A percentile compares a stretch with the other conserved stretches of the same genome.
phyloP scores from a whole-genome alignment of 1,140 invertebrate species.

The Lasaia peninsularis region DNA sequence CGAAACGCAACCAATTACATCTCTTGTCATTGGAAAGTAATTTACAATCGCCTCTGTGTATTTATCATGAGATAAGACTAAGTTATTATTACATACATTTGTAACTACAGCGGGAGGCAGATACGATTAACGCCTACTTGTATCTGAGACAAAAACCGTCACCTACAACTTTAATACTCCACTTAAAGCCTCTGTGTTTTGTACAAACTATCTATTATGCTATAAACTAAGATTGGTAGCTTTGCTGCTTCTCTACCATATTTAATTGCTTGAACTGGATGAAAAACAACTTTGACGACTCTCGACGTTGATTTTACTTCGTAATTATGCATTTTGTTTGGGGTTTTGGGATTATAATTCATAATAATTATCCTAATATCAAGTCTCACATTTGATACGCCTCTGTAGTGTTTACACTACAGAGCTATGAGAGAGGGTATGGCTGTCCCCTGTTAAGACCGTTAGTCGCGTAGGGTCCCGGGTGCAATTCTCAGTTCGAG shows the following conservation, averaged over 20 bases:
- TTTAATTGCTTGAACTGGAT: background rate
- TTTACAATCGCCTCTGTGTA: slow-evolving; percentile 57
- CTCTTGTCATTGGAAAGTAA: slow-evolving; percentile 57
- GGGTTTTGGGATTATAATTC: too few species aligned
- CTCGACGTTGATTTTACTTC: background rate
- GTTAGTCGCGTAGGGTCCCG: too few species aligned
- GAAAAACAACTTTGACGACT: background rate
- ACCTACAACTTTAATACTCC: slow-evolving; percentile 15
- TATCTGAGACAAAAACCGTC: slow-evolving; percentile 5
- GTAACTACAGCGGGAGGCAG: slow-evolving; percentile 21
- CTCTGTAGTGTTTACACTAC: too few species aligned
- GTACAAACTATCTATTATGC: slow-evolving; percentile 21
- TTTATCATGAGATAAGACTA: slow-evolving; percentile 55
- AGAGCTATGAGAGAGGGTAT: too few species aligned
- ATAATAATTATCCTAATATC: too few species aligned
- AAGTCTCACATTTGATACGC: too few species aligned
- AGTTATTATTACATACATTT: slow-evolving; percentile 38
- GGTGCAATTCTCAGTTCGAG: too few species aligned
- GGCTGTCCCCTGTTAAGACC: too few species aligned
- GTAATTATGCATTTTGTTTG: too few species aligned
- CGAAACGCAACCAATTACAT: slow-evolving; percentile 58
- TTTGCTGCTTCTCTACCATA: background rate
- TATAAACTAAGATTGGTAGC: background rate
- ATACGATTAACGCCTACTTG: slow-evolving; percentile 25
- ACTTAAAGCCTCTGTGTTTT: slow-evolving; percentile 10